A percentile compares a stretch with the other conserved stretches of the same genome.
Conservation (phyloP, 2,797 vertebrate species). For the Acanthiza pusilla region DNA sequence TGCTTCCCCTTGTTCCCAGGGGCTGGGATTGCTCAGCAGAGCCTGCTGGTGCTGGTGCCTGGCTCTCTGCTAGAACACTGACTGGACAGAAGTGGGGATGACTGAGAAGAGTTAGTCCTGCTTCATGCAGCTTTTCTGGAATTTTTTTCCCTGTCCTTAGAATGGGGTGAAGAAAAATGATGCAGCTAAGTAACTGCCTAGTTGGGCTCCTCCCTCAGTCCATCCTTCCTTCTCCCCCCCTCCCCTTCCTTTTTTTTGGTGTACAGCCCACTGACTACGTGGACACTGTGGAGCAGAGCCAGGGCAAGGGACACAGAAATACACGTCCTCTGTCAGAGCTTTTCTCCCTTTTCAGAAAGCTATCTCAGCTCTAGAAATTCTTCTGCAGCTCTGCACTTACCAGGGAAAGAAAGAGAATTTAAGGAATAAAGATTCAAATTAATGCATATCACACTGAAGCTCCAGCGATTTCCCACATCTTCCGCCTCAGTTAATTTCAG, state of each 20-base stretch:
- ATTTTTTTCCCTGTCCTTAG: slow-evolving; percentile 8
- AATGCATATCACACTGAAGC: neutral
- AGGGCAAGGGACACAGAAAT: neutral
- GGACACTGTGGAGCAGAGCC: neutral
- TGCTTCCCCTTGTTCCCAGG: neutral
- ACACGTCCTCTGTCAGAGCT: neutral
- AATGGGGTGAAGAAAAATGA: neutral
- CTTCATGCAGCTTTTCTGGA: neutral
- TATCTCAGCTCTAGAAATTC: neutral
- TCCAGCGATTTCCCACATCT: neutral
- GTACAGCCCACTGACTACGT: slow-evolving; percentile 11
- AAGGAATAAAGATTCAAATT: neutral
- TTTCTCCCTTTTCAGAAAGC: neutral
- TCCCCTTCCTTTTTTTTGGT: neutral
- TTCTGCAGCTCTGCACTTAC: neutral
- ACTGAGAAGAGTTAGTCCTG: neutral
- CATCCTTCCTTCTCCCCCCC: neutral
- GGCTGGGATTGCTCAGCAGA: neutral
- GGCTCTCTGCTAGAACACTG: rapidly evolving
- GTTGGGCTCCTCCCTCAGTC: slow-evolving; percentile 1
- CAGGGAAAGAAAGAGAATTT: neutral
- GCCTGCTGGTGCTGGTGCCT: neutral
- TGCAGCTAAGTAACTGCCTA: neutral
- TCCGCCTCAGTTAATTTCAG: neutral
- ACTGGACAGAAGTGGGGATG: neutral